These are phyloP conservation scores for Eclectus roratus DNA, from an alignment of 2,113 vertebrate species.

Conservation along the genomic window DNA sequence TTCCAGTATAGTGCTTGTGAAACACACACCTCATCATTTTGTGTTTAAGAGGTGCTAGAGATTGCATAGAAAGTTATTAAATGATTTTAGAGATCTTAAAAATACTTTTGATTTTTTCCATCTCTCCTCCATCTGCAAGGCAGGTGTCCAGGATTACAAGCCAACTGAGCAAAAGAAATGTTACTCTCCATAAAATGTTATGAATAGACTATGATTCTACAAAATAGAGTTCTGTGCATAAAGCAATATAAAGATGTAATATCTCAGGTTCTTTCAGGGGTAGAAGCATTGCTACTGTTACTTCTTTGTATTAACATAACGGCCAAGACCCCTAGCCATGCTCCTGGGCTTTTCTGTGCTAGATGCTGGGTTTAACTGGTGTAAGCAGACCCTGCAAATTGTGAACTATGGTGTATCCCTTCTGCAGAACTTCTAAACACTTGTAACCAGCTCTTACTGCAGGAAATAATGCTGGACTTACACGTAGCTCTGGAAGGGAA, in stretches of 20 bases:
- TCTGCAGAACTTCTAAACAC: background rate
- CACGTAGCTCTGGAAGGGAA: background rate
- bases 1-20: background rate
- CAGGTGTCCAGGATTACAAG: slow-evolving; percentile 39
- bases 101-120: slow-evolving; percentile 48
- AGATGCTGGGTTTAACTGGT: background rate
- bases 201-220: slow-evolving; percentile 4
- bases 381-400: background rate
- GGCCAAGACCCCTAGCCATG: background rate
- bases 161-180: background rate
- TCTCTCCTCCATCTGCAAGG: slow-evolving; percentile 35
- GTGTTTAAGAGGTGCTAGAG: slow-evolving; percentile 53
- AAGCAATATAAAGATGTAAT: slow-evolving; percentile 15
- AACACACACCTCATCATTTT: slow-evolving; percentile 19
- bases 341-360: background rate
- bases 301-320: background rate
- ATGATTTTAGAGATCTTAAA: slow-evolving; percentile 57
- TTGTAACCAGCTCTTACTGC: background rate
- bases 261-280: background rate
- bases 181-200: slow-evolving; percentile 56
- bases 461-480: background rate
- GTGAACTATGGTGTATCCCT: background rate
- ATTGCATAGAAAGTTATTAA: slow-evolving; percentile 59
- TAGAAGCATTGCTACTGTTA: slow-evolving; percentile 12
- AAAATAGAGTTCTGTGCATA: slow-evolving; percentile 17